Conservation (phyloP, 2,888 invertebrate genomes). For the Limnephilus lunatus region DNA sequence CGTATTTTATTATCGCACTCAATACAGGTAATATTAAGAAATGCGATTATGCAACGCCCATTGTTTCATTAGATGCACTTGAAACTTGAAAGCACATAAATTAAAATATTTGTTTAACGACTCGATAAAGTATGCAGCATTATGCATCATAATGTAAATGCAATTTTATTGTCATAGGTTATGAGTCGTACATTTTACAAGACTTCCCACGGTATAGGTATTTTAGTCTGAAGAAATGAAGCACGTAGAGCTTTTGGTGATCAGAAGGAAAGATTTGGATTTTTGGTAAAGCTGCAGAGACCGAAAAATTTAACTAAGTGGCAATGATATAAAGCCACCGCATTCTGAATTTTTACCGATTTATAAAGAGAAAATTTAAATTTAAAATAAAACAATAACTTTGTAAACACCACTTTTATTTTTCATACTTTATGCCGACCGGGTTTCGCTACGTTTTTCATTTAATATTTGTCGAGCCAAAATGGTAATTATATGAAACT, state of each 20-base stretch:
- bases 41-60: background rate
- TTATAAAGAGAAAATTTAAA: no score
- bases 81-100: background rate
- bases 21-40: background rate
- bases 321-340: background rate
- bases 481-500: no score
- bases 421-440: no score
- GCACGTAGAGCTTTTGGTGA: background rate
- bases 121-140: background rate
- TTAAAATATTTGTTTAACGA: background rate
- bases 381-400: no score
- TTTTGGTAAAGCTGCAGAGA: no score
- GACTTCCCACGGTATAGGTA: background rate
- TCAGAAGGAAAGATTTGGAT: background rate
- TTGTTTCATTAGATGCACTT: background rate
- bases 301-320: no score
- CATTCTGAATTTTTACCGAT: no score
- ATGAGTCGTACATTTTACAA: background rate
- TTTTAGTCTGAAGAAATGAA: background rate
- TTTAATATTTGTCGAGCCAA: no score
- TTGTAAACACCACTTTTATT: no score
- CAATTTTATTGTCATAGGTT: background rate
- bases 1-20: background rate
- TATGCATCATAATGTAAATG: background rate
- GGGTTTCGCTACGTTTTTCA: no score